Percentiles rank a stretch among this genome's conserved stretches.
Evolutionary conservation across 2,888 invertebrate genomes (phyloP).

Genomic region (Ormyrus rosae): DNA sequence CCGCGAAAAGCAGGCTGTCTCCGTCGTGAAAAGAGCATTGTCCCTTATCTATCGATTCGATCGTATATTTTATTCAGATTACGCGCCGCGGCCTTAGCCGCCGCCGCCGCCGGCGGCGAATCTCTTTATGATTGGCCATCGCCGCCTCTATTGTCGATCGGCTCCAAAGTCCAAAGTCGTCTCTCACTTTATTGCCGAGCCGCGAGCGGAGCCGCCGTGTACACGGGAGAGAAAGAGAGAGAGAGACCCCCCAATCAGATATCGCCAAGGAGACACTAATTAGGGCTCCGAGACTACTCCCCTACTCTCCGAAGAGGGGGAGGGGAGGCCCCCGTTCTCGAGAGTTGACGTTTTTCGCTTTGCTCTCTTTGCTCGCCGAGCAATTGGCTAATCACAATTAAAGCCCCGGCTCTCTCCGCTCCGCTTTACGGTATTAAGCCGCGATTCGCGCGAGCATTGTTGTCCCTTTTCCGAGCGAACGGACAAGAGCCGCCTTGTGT

Average conservation of each 20-base stretch:
- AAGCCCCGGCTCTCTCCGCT: slow-evolving; percentile 10
- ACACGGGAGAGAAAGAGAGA: background rate
- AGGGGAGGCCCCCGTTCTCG: slow-evolving; percentile 19
- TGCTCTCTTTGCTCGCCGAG: background rate
- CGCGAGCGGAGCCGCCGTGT: background rate
- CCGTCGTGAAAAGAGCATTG: slow-evolving; percentile 74
- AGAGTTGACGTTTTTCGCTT: slow-evolving; percentile 28
- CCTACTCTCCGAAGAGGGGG: slow-evolving; percentile 2
- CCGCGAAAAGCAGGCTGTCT: slow-evolving; percentile 52
- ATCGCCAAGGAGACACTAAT: slow-evolving; percentile 57
- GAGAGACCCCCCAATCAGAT: slow-evolving; percentile 54
- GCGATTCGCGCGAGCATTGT: slow-evolving; percentile 23
- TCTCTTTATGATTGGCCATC: slow-evolving; percentile 75
- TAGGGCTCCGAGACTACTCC: slow-evolving; percentile 55
- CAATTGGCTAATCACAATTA: slow-evolving; percentile 57
- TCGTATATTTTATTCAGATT: slow-evolving; percentile 76
- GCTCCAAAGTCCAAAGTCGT: background rate
- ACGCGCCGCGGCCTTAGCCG: slow-evolving; percentile 56
- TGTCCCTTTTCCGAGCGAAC: slow-evolving; percentile 7
- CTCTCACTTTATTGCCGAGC: slow-evolving; percentile 53
- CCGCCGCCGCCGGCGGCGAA: slow-evolving; percentile 65
- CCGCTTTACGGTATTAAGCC: slow-evolving; percentile 31
- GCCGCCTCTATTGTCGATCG: slow-evolving; percentile 66
- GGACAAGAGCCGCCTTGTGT: slow-evolving; percentile 6
- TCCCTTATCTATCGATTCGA: slow-evolving; percentile 76